These are phyloP conservation scores for Eupithecia insigniata DNA, from an alignment of 2,888 invertebrate genomes.

Conservation along the genomic window DNA sequence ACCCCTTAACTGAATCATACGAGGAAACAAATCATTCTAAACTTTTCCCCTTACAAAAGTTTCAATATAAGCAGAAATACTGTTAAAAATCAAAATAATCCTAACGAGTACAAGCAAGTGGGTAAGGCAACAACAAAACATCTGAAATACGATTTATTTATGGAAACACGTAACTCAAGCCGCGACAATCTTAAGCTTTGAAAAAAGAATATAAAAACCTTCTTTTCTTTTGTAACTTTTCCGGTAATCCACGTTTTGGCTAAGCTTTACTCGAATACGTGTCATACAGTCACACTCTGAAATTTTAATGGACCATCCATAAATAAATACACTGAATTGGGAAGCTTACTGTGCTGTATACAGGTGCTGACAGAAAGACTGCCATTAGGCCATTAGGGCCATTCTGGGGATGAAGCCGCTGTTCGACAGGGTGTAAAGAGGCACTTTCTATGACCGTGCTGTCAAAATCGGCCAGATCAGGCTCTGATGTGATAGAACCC, in stretches of 20 bases:
- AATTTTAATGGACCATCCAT: neutral
- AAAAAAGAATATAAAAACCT: constrained; percentile 36
- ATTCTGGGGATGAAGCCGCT: too few species aligned
- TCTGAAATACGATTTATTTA: constrained; percentile 20
- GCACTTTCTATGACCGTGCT: too few species aligned
- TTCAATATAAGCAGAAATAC: neutral
- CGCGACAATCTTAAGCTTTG: constrained; percentile 22
- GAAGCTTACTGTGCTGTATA: too few species aligned
- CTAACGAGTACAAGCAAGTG: constrained; percentile 3
- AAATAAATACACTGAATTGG: neutral
- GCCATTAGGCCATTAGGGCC: too few species aligned
- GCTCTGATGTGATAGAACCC: too few species aligned
- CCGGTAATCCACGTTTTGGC: constrained; percentile 48
- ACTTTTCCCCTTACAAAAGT: neutral
- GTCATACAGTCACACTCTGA: neutral
- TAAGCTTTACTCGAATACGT: constrained; percentile 30
- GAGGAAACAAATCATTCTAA: neutral
- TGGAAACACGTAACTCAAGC: constrained; percentile 22
- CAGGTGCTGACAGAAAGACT: too few species aligned
- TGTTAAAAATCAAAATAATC: neutral
- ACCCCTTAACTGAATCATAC: neutral
- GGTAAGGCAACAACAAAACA: constrained; percentile 8
- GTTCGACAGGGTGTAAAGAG: too few species aligned
- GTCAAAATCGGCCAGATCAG: too few species aligned
- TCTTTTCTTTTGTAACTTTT: constrained; percentile 37